A percentile compares a stretch with the other conserved stretches of the same genome.
These are phyloP conservation scores for Brenthis hecate DNA, from an alignment of 2,888 invertebrate genomes.

Conservation along the genomic window DNA sequence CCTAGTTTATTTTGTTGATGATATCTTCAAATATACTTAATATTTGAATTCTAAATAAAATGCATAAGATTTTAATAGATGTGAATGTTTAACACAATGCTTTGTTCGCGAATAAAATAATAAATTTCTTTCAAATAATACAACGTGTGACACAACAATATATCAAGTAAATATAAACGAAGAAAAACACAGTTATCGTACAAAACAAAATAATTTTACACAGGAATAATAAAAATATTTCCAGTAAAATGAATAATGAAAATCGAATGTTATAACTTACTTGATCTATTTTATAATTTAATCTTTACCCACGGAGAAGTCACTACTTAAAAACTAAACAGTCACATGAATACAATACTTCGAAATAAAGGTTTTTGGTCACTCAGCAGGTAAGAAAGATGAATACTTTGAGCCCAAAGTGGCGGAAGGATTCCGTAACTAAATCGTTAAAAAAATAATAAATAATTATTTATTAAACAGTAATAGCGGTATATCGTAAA, in stretches of 20 bases:
- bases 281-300: conserved; percentile 45
- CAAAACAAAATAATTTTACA: conserved; percentile 22
- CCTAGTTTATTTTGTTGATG: background rate
- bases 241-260: conserved; percentile 45
- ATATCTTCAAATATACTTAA: conserved; percentile 3
- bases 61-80: conserved; percentile 25
- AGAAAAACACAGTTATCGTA: background rate
- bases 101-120: conserved; percentile 3
- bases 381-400: conserved; percentile 51
- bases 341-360: conserved; percentile 60
- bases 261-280: conserved; percentile 51
- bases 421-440: conserved; percentile 53
- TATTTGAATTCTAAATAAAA: conserved; percentile 14
- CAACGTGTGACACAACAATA: no score
- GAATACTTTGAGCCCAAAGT: conserved; percentile 61
- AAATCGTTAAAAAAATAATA: conserved; percentile 50
- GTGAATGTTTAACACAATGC: background rate
- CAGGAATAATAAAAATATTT: conserved; percentile 39
- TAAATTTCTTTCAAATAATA: no score
- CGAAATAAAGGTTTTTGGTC: conserved; percentile 58
- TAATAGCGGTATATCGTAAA: conserved; percentile 46
- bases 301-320: conserved; percentile 53
- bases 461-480: conserved; percentile 54
- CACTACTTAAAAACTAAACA: conserved; percentile 61
- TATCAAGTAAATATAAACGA: no score